A percentile compares a stretch with the other conserved stretches of the same genome.
phyloP scores from a whole-genome alignment of 2,888 invertebrate genomes.

The Hypolimnas misippus region DNA sequence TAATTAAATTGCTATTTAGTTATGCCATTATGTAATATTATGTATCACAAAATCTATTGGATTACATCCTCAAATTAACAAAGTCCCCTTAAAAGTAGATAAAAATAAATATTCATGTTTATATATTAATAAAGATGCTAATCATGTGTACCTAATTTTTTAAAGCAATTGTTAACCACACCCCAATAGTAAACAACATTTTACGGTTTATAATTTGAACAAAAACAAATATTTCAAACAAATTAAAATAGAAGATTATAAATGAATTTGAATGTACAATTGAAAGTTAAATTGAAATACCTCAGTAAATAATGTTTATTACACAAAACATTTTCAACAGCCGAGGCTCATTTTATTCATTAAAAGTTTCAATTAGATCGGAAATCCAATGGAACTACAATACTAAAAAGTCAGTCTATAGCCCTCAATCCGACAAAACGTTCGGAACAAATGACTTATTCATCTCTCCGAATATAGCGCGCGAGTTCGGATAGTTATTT shows the following conservation, averaged over 20 bases:
- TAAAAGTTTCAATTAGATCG: constrained; percentile 16
- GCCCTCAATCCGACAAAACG: constrained; percentile 16
- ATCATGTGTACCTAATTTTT: too few relatives aligned
- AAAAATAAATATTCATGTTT: too few relatives aligned
- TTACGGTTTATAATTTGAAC: background rate
- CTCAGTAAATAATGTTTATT: background rate
- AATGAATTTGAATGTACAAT: too few relatives aligned
- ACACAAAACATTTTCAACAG: background rate
- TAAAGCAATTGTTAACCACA: background rate
- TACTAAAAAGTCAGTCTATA: constrained; percentile 2
- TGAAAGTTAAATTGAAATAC: background rate
- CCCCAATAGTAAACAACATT: background rate
- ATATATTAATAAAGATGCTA: too few relatives aligned
- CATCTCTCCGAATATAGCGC: constrained; percentile 28
- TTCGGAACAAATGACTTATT: constrained; percentile 33
- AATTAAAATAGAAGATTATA: too few relatives aligned
- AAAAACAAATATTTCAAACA: background rate
- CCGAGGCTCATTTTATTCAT: constrained; percentile 6
- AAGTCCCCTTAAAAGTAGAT: too few relatives aligned
- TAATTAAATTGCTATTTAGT: too few relatives aligned
- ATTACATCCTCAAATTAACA: too few relatives aligned
- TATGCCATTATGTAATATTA: too few relatives aligned
- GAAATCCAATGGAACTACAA: constrained; percentile 20
- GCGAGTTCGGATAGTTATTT: constrained; percentile 23
- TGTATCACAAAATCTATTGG: too few relatives aligned